phyloP scores from a whole-genome alignment of 2,113 vertebrate genomes.

The Mormoops blainvillei region DNA sequence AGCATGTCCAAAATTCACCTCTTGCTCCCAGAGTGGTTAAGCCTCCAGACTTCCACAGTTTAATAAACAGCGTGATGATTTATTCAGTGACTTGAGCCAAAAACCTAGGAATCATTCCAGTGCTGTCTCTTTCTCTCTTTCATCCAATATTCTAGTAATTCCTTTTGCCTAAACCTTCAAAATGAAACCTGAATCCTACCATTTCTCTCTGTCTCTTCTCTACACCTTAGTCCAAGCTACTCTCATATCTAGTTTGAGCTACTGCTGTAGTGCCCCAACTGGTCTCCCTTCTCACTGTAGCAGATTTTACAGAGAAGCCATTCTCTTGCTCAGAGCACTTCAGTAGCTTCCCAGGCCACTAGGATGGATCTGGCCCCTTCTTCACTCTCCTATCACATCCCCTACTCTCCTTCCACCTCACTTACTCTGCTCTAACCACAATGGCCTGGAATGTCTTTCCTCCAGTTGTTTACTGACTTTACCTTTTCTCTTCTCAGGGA shows the following conservation, averaged over 20 bases:
- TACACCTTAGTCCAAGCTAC: not conserved
- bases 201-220: not conserved
- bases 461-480: no score
- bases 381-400: not conserved
- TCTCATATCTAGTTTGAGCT: not conserved
- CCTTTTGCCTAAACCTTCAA: not conserved
- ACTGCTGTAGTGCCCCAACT: not conserved
- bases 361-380: not conserved
- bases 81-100: constrained; percentile 20
- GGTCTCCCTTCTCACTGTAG: not conserved
- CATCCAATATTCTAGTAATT: not conserved
- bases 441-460: not conserved
- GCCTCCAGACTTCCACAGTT: not conserved
- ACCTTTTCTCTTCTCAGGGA: not conserved
- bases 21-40: not conserved
- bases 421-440: not conserved
- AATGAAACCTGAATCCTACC: not conserved
- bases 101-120: not conserved
- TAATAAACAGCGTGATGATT: constrained; percentile 1
- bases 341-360: not conserved
- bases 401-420: not conserved
- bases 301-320: not conserved
- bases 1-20: not conserved
- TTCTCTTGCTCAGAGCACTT: not conserved
- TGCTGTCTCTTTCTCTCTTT: not conserved